Evolutionary conservation across 1,140 invertebrate species (phyloP), one percentile per base, ranked within the genome.

Genomic region (Nasonia vitripennis): DNA sequence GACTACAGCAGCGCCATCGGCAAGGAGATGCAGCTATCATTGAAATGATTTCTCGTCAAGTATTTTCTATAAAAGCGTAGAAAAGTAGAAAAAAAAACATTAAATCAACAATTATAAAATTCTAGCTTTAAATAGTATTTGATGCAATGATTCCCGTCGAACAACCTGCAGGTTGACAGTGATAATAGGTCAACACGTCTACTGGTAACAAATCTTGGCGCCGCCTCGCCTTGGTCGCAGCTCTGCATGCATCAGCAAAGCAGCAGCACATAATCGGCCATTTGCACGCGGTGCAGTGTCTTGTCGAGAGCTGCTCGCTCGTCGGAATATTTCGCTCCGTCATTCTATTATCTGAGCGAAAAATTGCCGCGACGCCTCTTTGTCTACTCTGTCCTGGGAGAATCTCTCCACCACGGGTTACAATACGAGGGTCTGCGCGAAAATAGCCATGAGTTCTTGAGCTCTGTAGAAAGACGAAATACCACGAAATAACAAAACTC

Each of bases 391-490:
- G 12, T 55, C 51, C 51, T 20, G 34, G 67, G 67, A 70, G 67
- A 14, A 2, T 81, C 11, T 37, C 14, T 31, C 51, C 37, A 6
- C 51, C 37, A 83, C 51, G 41, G 34, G 41, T 17, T 55, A 78
- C 23, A 17, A 73, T 74, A 73, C 34, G 23, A 75, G 48, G n/a
- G 45, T 23, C 37, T n/a, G 31, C 3, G 45, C 2, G 10, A 67
- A 85, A 85, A 80, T 85, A 85, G 73, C 62, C 84, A 85, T 85
- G 84, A 81, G 51, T 68, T 81, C 79, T 27, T 41, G 48, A 68
- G 84, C 23, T 85, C 62, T 86, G 79, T 82, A 86, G 79, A 86
- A 86, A 86, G 85, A 78, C 85, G 80, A 82, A 86, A 86, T 86
- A 86, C 85, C 85, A 73, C 68, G 85, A 78, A 86, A 81, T 85